phyloP scores from a whole-genome alignment of 1,140 invertebrate genomes.

The Halesus radiatus region DNA sequence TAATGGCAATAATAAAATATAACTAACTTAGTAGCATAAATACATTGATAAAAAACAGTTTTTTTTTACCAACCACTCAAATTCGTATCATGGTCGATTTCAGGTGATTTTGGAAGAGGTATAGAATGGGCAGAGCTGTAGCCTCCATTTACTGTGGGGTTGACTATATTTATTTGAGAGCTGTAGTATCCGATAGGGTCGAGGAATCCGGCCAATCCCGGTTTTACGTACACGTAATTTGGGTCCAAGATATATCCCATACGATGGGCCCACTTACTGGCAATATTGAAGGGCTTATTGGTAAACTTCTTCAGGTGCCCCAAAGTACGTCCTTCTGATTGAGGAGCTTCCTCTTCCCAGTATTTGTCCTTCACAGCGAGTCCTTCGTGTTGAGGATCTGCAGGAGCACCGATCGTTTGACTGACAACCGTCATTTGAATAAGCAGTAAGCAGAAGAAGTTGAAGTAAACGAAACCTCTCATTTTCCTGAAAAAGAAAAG shows the following conservation, averaged over 20 bases:
- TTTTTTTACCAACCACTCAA: too few species aligned
- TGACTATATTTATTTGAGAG: neutral
- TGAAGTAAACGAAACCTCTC: neutral
- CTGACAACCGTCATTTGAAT: neutral
- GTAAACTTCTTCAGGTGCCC: slow-evolving; percentile 8
- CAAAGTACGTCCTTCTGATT: slow-evolving; percentile 40
- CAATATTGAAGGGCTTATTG: slow-evolving; percentile 28
- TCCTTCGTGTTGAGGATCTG: neutral
- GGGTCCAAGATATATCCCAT: slow-evolving; percentile 47
- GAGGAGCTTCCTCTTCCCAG: neutral
- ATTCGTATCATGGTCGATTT: too few species aligned
- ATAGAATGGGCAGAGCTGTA: too few species aligned
- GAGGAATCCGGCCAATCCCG: neutral
- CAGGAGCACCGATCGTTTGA: neutral
- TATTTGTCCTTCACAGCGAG: neutral
- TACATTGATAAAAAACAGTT: too few species aligned
- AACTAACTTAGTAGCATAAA: too few species aligned
- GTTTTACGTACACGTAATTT: neutral
- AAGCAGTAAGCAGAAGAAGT: neutral
- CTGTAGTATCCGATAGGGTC: neutral
- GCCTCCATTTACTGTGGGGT: too few species aligned
- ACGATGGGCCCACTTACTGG: slow-evolving; percentile 40
- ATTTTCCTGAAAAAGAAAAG: neutral
- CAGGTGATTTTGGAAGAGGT: too few species aligned
- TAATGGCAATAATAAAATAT: too few species aligned